Base-by-base conservation (phyloP, 2,797 vertebrate species). In the Phataginus tetradactyla region DNA sequence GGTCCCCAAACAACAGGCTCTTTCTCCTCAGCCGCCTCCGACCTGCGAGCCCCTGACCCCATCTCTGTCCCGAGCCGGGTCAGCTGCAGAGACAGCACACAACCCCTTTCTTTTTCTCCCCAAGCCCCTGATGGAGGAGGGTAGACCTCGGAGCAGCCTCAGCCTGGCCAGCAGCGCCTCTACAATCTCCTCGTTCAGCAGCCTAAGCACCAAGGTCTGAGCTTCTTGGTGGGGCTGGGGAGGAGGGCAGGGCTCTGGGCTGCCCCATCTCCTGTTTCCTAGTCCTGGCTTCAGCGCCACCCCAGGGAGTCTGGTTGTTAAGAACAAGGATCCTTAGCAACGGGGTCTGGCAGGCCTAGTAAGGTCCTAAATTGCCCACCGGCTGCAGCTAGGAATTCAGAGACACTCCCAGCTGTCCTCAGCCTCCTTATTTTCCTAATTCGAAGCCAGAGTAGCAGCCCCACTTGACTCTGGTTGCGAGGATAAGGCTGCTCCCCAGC, bases 141-240 rank as follows among this genome's bases (percentile, higher is more conserved):
- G 99, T 95, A 98, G 99, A 96, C 98, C 99, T 17, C 99, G 99
- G 92, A 98, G 98, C 85, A 98, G 98, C 88, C 97, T 98, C 59
- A 98, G 98, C 94, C 99, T 99, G 97, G 98, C 99, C 10, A 99
- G 99, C 98, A 99, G 99, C 9, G 97, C 99, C 77, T 99, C 98
- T 68, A 99, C 99, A 9, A 98, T 99, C 59, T 99, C 99, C 2
- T 99, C 99, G 1, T 98, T 99, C 90, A 98, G 98, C 55, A 96
- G 86, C 90, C 97, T 98, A 91, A 97, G 90, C 81, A 96, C 98
- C 84, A 98, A 98, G 99, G 99, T 99, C 95, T 13, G 97, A 59
- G 34, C 51, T 71, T 69, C 75, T 71, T 1, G 49, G 39, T 1
- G 45, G 90, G 87, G 21, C 37, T 7, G 14, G 83, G 85, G 29